A percentile compares a stretch with the other conserved stretches of the same genome.
These are phyloP conservation scores for Cataglyphis cursor DNA, from an alignment of 2,888 invertebrate species.

Conservation along the genomic window DNA sequence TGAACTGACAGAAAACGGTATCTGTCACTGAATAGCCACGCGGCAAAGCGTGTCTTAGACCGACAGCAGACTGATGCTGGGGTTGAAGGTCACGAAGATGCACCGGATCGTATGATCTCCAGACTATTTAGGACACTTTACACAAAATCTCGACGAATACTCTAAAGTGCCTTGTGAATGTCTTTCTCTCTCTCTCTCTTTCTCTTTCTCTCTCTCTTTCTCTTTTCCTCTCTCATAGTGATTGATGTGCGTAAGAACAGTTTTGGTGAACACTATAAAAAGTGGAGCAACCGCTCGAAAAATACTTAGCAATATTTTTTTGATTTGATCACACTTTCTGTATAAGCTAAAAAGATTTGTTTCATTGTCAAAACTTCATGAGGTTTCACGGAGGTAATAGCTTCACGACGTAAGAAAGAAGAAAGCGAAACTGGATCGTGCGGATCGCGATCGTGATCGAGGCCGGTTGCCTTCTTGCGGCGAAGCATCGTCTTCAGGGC, in stretches of 20 bases:
- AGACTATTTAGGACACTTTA: slow-evolving; percentile 29
- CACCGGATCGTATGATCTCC: slow-evolving; percentile 58
- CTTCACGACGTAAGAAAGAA: slow-evolving; percentile 10
- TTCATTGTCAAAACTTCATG: no score
- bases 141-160: slow-evolving; percentile 37
- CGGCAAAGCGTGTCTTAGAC: slow-evolving; percentile 60
- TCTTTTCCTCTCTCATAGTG: slow-evolving; percentile 13
- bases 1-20: slow-evolving; percentile 48
- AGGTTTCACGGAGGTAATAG: slow-evolving; percentile 5
- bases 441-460: slow-evolving; percentile 63
- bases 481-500: slow-evolving; percentile 54
- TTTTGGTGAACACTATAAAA: slow-evolving; percentile 37
- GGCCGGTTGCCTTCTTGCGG: slow-evolving; percentile 48
- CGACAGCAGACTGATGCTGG: slow-evolving; percentile 60
- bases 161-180: slow-evolving; percentile 63
- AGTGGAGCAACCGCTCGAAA: slow-evolving; percentile 30
- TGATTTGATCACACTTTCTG: slow-evolving; percentile 14
- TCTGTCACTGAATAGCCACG: slow-evolving; percentile 65
- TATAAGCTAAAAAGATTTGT: neutral
- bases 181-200: neutral
- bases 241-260: slow-evolving; percentile 49
- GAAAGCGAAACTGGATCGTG: slow-evolving; percentile 64
- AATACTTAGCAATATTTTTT: slow-evolving; percentile 44
- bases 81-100: slow-evolving; percentile 71
- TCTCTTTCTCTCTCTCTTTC: no score